Percentiles rank a stretch among this genome's conserved stretches.
Conservation (phyloP, 64 coral and sea anemone species). For the Actinia equina region DNA sequence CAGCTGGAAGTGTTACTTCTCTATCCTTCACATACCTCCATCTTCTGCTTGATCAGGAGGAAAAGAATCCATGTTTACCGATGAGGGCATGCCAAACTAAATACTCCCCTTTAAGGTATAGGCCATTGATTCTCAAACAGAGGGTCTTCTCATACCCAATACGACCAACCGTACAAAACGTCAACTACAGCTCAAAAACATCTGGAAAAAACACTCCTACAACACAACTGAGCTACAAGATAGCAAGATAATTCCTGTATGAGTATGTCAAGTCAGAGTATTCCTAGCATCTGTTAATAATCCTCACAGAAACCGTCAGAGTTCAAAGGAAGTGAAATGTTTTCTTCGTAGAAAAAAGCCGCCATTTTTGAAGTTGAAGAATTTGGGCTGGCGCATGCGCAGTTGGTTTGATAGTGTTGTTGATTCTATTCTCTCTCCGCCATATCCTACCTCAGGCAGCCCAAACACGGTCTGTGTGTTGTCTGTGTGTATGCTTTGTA, state of each 20-base stretch:
- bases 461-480: no score
- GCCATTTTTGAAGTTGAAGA: conserved; percentile 32
- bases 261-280: not conserved
- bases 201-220: not conserved
- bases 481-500: no score
- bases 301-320: not conserved
- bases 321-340: not conserved
- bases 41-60: not conserved
- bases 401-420: conserved; percentile 14
- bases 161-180: not conserved
- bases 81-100: conserved; percentile 15
- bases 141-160: not conserved
- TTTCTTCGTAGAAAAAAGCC: not conserved
- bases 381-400: conserved; percentile 20
- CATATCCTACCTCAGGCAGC: not conserved
- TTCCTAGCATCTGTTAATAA: not conserved
- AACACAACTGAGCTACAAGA: not conserved
- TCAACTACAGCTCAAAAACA: not conserved
- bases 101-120: not conserved
- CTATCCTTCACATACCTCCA: not conserved
- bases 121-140: not conserved
- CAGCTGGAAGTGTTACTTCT: not conserved
- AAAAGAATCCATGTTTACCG: not conserved
- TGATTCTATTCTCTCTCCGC: not conserved
- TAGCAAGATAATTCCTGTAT: not conserved